Evolutionary conservation across 2,113 vertebrate genomes (phyloP), one percentile per base, ranked within the genome.

Genomic region (Girardinichthys multiradiatus): DNA sequence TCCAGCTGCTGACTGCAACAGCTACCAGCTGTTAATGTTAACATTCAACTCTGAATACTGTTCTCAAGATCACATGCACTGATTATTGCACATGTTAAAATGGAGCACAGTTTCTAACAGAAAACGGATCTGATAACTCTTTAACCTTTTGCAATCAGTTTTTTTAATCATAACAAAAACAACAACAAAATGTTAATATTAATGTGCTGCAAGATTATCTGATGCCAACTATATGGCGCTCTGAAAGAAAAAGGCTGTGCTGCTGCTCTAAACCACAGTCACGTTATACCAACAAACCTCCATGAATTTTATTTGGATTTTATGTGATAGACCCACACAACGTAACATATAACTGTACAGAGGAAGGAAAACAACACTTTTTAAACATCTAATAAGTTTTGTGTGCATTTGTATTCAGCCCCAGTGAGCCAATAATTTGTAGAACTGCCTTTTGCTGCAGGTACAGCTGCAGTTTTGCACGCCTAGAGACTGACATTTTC

Each of bases 11-110:
- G 0, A 21, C 6, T n/a, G 63, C 29, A 64, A 17, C 45, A 61
- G 9, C 28, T 58, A 10, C 58, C 69, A 77, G 62, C 69, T 51
- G 37, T 37, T 71, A n/a, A 45, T 76, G 66, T 58, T 57, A n/a
- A 42, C 45, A 24, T 83, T 68, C 10, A 64, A 59, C 66, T 39
- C 68, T 69, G n/a, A 48, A 21, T 57, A n/a, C 21, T 26, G 17
- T 45, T n/a, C 26, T 4, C 1, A 27, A 1, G 19, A 24, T 19
- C 0, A 66, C 67, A 24, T 15, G 14, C 1, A 24, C 11, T 2
- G 31, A 33, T 33, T 4, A 33, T 4, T 33, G 31, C 42, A 45
- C 6, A n/a, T n/a, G n/a, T n/a, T n/a, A n/a, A n/a, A n/a, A n/a
- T n/a, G n/a, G n/a, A 33, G 0, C n/a, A n/a, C n/a, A n/a, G 17